Conservation (phyloP, 2,888 invertebrate species). For the Atrina japonica region DNA sequence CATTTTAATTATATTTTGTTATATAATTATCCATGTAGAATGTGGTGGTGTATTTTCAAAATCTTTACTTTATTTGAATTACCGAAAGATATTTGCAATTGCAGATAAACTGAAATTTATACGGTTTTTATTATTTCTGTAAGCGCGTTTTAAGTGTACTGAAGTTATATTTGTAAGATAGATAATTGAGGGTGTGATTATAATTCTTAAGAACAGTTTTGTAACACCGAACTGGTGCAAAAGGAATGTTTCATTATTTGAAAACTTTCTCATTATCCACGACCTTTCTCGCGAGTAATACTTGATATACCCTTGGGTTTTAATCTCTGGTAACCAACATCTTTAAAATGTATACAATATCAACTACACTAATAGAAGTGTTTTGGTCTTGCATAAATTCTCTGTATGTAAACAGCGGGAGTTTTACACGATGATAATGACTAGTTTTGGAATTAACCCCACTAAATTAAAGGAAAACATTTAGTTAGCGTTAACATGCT, state of each 20-base stretch:
- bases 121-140: too few species aligned
- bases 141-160: too few species aligned
- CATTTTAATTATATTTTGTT: too few species aligned
- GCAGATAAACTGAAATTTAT: too few species aligned
- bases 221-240: too few species aligned
- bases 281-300: neutral
- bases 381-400: slow-evolving; percentile 38
- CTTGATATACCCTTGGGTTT: slow-evolving; percentile 18
- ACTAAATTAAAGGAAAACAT: slow-evolving; percentile 37
- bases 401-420: slow-evolving; percentile 32
- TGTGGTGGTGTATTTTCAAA: too few species aligned
- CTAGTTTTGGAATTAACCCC: slow-evolving; percentile 36
- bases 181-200: too few species aligned
- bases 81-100: too few species aligned
- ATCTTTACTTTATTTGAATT: too few species aligned
- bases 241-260: slow-evolving; percentile 1
- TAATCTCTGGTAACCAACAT: neutral
- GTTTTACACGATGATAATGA: slow-evolving; percentile 31
- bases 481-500: slow-evolving; percentile 26
- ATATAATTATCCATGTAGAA: too few species aligned
- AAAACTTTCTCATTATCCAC: neutral
- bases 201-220: too few species aligned
- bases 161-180: too few species aligned
- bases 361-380: slow-evolving; percentile 32
- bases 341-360: slow-evolving; percentile 6